A percentile compares a stretch with the other conserved stretches of the same genome.
Conservation (phyloP, 2,797 vertebrate species). For the Lacerta bilineata region DNA sequence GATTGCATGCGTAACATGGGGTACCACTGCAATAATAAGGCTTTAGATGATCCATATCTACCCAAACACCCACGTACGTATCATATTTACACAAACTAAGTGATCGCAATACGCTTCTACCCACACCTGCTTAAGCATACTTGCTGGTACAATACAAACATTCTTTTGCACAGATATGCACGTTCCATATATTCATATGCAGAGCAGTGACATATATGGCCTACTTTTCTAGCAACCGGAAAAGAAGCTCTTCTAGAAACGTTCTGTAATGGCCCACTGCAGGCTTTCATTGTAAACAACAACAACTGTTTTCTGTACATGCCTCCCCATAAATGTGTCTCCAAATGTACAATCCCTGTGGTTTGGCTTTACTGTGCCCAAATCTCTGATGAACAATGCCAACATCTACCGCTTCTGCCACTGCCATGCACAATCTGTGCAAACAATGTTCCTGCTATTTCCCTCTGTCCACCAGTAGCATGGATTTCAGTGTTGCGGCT, state of each 20-base stretch:
- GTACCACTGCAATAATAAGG: neutral
- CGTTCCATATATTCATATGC: neutral
- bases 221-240: neutral
- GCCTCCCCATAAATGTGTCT: neutral
- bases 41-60: neutral
- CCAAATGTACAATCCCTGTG: neutral
- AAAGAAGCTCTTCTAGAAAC: neutral
- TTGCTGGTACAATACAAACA: neutral
- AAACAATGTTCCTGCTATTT: too few species aligned
- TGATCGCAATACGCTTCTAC: neutral
- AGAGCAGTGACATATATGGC: neutral
- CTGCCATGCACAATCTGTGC: too few species aligned
- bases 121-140: neutral
- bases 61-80: neutral
- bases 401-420: neutral
- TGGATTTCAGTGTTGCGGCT: too few species aligned
- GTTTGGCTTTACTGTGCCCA: neutral
- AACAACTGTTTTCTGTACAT: neutral
- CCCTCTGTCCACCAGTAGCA: too few species aligned
- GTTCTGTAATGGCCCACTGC: too few species aligned
- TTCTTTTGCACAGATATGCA: neutral
- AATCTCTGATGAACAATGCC: too few species aligned
- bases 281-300: neutral
- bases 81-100: neutral
- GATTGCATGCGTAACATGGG: too few species aligned